phyloP scores from a whole-genome alignment of 2,113 vertebrate genomes.

The Percopsis transmontana region DNA sequence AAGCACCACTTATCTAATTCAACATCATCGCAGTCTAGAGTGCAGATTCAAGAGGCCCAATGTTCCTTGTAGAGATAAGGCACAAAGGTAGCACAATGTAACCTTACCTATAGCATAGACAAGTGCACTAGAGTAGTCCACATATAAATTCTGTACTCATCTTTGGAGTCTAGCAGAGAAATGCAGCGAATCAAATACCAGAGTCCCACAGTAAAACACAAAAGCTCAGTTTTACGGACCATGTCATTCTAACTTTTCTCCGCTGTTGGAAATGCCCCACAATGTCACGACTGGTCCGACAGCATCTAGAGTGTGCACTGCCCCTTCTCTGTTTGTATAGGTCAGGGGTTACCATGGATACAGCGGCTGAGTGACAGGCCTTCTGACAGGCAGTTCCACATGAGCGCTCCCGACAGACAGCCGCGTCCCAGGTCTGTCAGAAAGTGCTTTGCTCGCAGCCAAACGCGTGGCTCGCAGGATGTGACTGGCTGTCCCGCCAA shows the following conservation, averaged over 20 bases:
- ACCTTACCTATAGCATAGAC: no score
- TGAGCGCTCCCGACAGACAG: conserved; percentile 6
- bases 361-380: conserved; percentile 27
- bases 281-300: not conserved
- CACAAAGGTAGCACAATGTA: no score
- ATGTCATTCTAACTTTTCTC: not conserved
- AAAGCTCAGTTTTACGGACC: not conserved
- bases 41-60: no score
- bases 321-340: not conserved
- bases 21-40: no score
- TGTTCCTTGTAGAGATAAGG: no score
- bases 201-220: not conserved
- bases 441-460: conserved; percentile 7
- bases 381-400: conserved; percentile 27
- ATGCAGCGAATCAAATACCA: no score
- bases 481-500: not conserved
- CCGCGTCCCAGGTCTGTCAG: conserved; percentile 7
- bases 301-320: not conserved
- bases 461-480: not conserved
- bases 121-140: no score
- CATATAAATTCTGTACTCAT: no score
- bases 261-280: not conserved
- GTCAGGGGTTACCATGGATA: conserved; percentile 21
- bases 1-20: no score
- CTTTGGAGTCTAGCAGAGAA: no score